phyloP scores from a whole-genome alignment of 2,113 vertebrate genomes.

The Tachysurus vachellii region DNA sequence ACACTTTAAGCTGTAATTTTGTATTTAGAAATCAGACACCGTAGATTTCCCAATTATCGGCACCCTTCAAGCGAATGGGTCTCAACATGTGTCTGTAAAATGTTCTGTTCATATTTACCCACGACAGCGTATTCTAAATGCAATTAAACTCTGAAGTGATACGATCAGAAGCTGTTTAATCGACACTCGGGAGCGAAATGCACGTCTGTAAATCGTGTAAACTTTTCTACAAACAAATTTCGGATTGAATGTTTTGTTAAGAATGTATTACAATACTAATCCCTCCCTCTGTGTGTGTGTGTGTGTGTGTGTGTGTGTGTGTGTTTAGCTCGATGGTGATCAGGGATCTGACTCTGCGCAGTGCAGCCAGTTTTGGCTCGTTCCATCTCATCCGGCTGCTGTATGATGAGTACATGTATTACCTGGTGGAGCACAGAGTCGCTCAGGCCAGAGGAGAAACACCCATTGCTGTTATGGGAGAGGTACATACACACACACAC shows the following conservation, averaged over 20 bases:
- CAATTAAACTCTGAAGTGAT: not conserved
- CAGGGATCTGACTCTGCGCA: conserved; percentile 88
- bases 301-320: conserved; percentile 25
- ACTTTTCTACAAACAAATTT: not conserved
- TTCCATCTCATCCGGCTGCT: conserved; percentile 90
- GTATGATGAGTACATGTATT: conserved; percentile 95
- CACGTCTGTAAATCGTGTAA: too few relatives aligned
- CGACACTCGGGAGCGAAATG: not conserved
- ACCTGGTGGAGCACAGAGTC: conserved; percentile 90
- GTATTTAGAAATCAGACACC: not conserved
- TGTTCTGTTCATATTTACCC: not conserved
- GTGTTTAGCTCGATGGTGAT: conserved; percentile 88
- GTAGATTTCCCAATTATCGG: not conserved
- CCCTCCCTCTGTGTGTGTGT: not conserved
- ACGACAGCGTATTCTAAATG: not conserved
- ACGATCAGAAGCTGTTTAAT: not conserved
- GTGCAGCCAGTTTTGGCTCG: conserved; percentile 88
- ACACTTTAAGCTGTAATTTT: not conserved
- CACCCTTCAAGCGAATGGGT: not conserved
- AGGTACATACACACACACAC: conserved; percentile 67
- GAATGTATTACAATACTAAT: not conserved
- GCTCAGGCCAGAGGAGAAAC: conserved; percentile 89
- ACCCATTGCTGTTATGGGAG: conserved; percentile 90
- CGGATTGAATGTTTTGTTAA: too few relatives aligned
- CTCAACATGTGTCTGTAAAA: not conserved